Base-by-base conservation (phyloP, 2,113 vertebrate species). In the Montifringilla adamsi region DNA sequence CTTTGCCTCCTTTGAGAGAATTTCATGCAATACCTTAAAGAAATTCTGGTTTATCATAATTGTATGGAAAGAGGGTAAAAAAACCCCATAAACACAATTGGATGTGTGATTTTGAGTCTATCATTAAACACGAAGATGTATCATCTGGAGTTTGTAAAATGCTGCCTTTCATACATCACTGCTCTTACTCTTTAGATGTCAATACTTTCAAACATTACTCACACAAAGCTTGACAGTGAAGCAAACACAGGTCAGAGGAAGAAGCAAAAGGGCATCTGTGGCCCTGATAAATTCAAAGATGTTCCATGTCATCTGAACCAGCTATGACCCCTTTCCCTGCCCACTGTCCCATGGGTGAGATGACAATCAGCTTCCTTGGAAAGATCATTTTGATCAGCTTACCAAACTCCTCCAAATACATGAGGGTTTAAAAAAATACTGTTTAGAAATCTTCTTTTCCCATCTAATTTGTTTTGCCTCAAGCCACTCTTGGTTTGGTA, bases 21-120 rank as follows among this genome's bases (percentile, higher is more conserved):
- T 60, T 95, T 96, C 89, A 90, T 89, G 92, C 52, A 95, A 89
- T 26, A 80, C 76, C 72, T 86, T 87, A 28, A 75, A 93, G 89
- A 97, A 96, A 97, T 96, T 95, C 88, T 96, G 80, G 80, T 82
- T 94, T 95, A 84, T 52, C 58, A 52, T 35, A 84, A 94, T 69
- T 96, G 78, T 68, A 63, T 93, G 92, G 77, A 92, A 96, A 91
- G 21, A 76, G 10, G 37, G 23, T 37, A 6, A 53, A 31, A 60
- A 68, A 13, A 1, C 1, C 1, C 8, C 67, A 93, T 15, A 80
- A 97, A 94, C 66, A 78, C 56, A 86, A 91, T 63, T 83, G 92
- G 50, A 31, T 87, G 93, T 86, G 73, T 95, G 87, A 94, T 87
- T 90, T 83, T 87, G 95, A 96, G 56, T 55, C 62, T 68, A 7